Conservation (phyloP, 1,140 invertebrate species). For the Penaeus vannamei region DNA sequence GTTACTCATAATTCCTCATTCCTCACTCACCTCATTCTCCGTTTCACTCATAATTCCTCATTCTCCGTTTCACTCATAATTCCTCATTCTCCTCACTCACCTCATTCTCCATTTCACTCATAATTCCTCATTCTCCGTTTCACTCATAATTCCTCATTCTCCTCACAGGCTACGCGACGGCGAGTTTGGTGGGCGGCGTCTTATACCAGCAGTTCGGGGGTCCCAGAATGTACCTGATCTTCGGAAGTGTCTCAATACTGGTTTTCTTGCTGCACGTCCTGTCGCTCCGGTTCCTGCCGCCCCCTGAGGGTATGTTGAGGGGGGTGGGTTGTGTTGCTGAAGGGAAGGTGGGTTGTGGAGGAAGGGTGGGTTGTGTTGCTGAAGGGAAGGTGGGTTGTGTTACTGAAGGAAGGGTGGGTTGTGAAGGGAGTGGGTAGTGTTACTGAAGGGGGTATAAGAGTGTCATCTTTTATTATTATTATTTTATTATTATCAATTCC, state of each 20-base stretch:
- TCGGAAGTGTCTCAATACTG: neutral
- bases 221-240: slow-evolving; percentile 35
- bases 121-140: neutral
- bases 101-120: no score
- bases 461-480: no score
- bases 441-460: no score
- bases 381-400: no score
- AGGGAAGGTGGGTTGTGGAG: neutral
- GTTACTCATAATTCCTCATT: no score
- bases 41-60: no score
- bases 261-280: slow-evolving; percentile 22
- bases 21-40: no score
- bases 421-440: no score
- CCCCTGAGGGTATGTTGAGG: slow-evolving; percentile 21
- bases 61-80: no score
- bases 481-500: no score
- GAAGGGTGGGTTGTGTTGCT: neutral
- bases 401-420: no score
- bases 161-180: slow-evolving; percentile 39
- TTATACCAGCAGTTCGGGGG: slow-evolving; percentile 35
- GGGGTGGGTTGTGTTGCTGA: neutral
- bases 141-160: neutral
- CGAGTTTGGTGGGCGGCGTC: slow-evolving; percentile 37
- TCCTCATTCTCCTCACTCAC: no score
- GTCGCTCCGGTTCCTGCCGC: neutral